Conservation (phyloP, 1,140 invertebrate genomes). For the Carcinoscorpius rotundicauda region DNA sequence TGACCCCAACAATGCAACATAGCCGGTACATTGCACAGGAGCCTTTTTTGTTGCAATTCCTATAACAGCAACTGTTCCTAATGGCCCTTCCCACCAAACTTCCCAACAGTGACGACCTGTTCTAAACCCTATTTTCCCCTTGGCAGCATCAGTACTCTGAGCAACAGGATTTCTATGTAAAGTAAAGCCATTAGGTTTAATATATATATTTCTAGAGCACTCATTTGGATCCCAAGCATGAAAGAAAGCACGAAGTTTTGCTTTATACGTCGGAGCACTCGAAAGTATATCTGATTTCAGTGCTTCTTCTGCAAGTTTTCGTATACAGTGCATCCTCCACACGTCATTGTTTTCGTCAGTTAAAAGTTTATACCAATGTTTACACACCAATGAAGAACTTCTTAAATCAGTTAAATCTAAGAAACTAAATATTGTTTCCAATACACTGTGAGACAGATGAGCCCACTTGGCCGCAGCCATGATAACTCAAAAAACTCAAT, state of each 20-base stretch:
- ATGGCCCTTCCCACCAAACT: conserved; percentile 95
- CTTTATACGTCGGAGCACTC: conserved; percentile 80
- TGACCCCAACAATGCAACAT: conserved; percentile 83
- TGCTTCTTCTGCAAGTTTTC: conserved; percentile 77
- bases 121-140: conserved; percentile 85
- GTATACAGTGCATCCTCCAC: conserved; percentile 81
- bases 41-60: conserved; percentile 93
- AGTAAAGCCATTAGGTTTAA: conserved; percentile 94
- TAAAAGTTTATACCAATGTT: conserved; percentile 79
- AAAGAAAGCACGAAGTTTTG: conserved; percentile 84
- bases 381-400: conserved; percentile 85
- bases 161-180: conserved; percentile 95
- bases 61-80: conserved; percentile 89
- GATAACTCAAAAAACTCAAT: conserved; percentile 10
- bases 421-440: conserved; percentile 91
- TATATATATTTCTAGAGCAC: conserved; percentile 91
- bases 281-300: conserved; percentile 83
- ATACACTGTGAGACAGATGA: conserved; percentile 56
- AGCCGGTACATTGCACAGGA: conserved; percentile 75
- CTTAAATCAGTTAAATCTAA: conserved; percentile 70
- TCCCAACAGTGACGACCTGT: conserved; percentile 95
- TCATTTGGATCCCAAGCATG: conserved; percentile 97
- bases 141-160: conserved; percentile 92
- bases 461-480: conserved; percentile 22
- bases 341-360: conserved; percentile 91